Base-by-base conservation (phyloP, 2,797 vertebrate species). In the Eptatretus atami region DNA sequence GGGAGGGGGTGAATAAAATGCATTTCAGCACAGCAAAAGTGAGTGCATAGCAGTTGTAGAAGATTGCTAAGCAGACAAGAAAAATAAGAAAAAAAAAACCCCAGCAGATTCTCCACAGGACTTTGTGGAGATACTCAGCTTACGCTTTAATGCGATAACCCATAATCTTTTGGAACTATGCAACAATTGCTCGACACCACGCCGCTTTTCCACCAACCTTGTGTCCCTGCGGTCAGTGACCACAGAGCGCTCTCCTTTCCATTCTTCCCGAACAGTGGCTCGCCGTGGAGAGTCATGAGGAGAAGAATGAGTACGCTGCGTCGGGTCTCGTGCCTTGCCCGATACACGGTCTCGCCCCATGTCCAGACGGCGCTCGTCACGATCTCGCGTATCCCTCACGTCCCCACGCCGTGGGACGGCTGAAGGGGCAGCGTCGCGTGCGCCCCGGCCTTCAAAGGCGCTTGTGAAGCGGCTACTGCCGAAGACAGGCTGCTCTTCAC, bases 211-310 rank as follows among this genome's bases (percentile, higher is more conserved):
- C 31, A 44, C 31, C 6, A 44, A 44, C 31, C 31, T 44, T 12
- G 11, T n/a, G 6, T 44, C n/a, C 57, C 57, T 61, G 57, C 57
- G 57, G 57, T 61, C 57, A 61, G 57, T 12, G n/a, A 61, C 25
- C n/a, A 61, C 57, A n/a, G 57, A n/a, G 57, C 57, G 57, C 57
- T 61, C 57, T n/a, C n/a, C n/a, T 25, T 61, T 61, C 57, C 57
- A 61, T n/a, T 61, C 57, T 10, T 61, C 57, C n/a, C 57, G 57
- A 25, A 25, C 25, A 25, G 57, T 61, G n/a, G n/a, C 57, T n/a
- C 57, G 57, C n/a, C 57, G 57, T n/a, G 57, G 57, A 44, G 57
- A 61, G 57, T 61, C 57, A 25, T 25, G 57, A n/a, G n/a, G 57
- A 61, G 57, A 25, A 25, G n/a, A n/a, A 25, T 61, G 57, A 25